phyloP scores from a whole-genome alignment of 2,888 invertebrate genomes.

The Gerosis bhagava region DNA sequence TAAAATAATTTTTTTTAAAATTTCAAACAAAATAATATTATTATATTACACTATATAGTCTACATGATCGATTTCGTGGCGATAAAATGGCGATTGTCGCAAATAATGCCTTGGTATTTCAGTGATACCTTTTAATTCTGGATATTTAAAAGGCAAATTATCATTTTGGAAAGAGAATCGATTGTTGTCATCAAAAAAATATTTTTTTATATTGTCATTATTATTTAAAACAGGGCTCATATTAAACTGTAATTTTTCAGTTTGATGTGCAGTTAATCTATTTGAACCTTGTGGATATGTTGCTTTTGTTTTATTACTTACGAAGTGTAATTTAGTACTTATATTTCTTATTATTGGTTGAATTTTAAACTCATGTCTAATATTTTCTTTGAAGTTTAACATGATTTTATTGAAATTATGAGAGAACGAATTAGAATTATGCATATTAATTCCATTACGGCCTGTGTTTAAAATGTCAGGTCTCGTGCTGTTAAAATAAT shows the following conservation, averaged over 20 bases:
- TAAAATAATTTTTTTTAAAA: too few relatives aligned
- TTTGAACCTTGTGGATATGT: slow-evolving; percentile 4
- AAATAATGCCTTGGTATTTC: slow-evolving; percentile 23
- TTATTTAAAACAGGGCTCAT: slow-evolving; percentile 2
- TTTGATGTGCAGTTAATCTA: background rate
- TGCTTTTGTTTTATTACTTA: slow-evolving; percentile 6
- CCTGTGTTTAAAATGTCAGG: slow-evolving; percentile 16
- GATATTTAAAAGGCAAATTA: slow-evolving; percentile 18
- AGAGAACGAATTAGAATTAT: slow-evolving; percentile 21
- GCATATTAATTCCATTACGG: slow-evolving; percentile 22
- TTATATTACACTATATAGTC: slow-evolving; percentile 40
- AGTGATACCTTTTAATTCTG: slow-evolving; percentile 27
- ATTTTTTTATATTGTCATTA: slow-evolving; percentile 21
- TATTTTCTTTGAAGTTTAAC: slow-evolving; percentile 7
- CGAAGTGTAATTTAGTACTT: slow-evolving; percentile 9
- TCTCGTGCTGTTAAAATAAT: slow-evolving; percentile 17
- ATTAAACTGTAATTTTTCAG: background rate
- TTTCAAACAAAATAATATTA: too few relatives aligned
- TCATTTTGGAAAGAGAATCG: slow-evolving; percentile 28
- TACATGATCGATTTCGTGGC: slow-evolving; percentile 51
- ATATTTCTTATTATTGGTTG: slow-evolving; percentile 5
- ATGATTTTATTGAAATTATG: slow-evolving; percentile 10
- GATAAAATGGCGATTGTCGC: slow-evolving; percentile 49
- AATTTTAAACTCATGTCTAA: background rate
- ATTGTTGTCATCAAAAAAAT: slow-evolving; percentile 23